These are phyloP conservation scores for Paratrypauchen microcephalus DNA, from an alignment of 2,797 vertebrate species.

Conservation along the genomic window DNA sequence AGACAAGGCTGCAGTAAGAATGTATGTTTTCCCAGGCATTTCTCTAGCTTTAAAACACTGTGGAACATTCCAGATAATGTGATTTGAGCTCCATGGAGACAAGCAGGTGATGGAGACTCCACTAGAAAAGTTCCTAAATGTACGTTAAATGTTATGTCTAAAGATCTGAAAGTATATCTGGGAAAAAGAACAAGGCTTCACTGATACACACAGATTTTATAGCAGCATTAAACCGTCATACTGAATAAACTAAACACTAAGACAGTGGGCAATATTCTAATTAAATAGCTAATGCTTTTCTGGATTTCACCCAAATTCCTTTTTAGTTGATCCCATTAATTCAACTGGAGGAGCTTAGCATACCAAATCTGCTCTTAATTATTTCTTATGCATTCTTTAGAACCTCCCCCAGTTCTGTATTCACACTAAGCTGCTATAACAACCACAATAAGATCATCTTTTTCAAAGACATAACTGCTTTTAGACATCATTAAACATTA, in stretches of 20 bases:
- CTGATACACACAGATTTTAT: background rate
- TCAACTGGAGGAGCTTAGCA: slow-evolving; percentile 64
- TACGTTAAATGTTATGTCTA: background rate
- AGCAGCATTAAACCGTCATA: slow-evolving; percentile 23
- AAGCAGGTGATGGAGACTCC: too few relatives aligned
- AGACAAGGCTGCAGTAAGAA: too few relatives aligned
- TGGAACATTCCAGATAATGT: too few relatives aligned
- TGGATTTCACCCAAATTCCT: slow-evolving; percentile 49
- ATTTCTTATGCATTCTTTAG: slow-evolving; percentile 68
- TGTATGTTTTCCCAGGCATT: too few relatives aligned
- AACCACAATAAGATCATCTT: slow-evolving; percentile 61
- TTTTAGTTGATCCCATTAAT: slow-evolving; percentile 67
- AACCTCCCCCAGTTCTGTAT: slow-evolving; percentile 62
- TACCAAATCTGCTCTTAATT: slow-evolving; percentile 76
- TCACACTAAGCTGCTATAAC: slow-evolving; percentile 58
- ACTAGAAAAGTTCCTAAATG: background rate
- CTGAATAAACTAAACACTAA: slow-evolving; percentile 21
- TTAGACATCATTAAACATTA: slow-evolving; percentile 73
- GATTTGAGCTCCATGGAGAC: too few relatives aligned
- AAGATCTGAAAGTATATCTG: background rate
- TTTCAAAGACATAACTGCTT: slow-evolving; percentile 62
- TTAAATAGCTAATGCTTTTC: slow-evolving; percentile 56
- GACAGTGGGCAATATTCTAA: slow-evolving; percentile 42
- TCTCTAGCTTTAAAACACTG: too few relatives aligned
- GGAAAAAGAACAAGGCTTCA: background rate